phyloP scores from a whole-genome alignment of 64 coral and sea anemone genomes.

The Actinia tenebrosa region DNA sequence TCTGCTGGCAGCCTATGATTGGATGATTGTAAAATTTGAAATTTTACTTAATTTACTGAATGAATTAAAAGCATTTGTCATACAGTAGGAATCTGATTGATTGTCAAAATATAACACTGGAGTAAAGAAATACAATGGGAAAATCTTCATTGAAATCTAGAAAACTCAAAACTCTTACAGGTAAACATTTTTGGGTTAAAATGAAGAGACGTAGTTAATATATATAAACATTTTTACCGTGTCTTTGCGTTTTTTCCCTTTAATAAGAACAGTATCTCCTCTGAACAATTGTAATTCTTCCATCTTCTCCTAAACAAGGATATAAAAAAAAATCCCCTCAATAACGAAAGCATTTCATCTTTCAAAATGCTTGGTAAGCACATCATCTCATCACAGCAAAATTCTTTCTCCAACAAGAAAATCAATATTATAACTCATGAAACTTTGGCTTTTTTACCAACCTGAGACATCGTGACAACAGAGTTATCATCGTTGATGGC shows the following conservation, averaged over 20 bases:
- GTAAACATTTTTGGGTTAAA: too few species aligned
- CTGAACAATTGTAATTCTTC: constrained; percentile 96
- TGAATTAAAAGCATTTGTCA: not conserved
- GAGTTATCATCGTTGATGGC: constrained; percentile 99
- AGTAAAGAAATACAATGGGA: too few species aligned
- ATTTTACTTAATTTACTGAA: not conserved
- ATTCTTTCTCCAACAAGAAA: not conserved
- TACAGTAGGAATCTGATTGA: not conserved
- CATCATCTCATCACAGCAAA: not conserved
- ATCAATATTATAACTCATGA: not conserved
- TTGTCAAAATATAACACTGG: not conserved
- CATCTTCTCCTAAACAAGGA: constrained; percentile 76
- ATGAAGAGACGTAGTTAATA: not conserved
- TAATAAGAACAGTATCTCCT: constrained; percentile 96
- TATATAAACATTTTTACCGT: constrained; percentile 48
- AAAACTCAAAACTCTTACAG: too few species aligned
- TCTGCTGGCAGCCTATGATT: not conserved
- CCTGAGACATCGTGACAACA: constrained; percentile 96
- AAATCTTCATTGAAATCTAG: too few species aligned
- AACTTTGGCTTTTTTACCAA: constrained; percentile 26
- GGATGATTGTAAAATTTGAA: not conserved
- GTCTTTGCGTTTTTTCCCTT: constrained; percentile 97
- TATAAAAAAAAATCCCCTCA: constrained; percentile 1
- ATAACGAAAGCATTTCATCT: constrained; percentile 7
- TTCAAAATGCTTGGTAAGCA: constrained; percentile 4